Conservation (phyloP, 2,888 invertebrate genomes). For the Craniophora ligustri region DNA sequence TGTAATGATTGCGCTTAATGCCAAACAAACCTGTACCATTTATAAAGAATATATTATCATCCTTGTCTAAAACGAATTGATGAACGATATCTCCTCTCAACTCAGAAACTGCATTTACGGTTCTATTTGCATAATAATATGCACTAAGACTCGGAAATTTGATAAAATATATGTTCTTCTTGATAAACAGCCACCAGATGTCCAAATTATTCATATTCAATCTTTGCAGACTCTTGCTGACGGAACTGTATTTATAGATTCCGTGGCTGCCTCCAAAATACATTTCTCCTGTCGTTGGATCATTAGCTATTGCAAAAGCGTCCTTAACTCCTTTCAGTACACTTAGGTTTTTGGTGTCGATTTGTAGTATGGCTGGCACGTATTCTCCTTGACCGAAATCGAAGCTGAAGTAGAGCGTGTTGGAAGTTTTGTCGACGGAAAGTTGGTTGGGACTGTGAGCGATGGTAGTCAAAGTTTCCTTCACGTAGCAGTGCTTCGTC, state of each 20-base stretch:
- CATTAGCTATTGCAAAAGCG: conserved; percentile 75
- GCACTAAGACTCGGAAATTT: conserved; percentile 76
- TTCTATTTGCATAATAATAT: conserved; percentile 69
- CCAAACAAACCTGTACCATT: conserved; percentile 76
- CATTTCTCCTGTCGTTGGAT: conserved; percentile 62
- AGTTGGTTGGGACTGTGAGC: conserved; percentile 79
- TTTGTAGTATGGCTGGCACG: conserved; percentile 68
- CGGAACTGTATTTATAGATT: conserved; percentile 73
- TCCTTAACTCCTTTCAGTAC: conserved; percentile 78
- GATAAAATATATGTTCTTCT: conserved; percentile 71
- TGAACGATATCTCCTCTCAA: conserved; percentile 65
- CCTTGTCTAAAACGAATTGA: conserved; percentile 75
- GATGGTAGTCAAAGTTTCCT: conserved; percentile 69
- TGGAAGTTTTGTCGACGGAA: conserved; percentile 68
- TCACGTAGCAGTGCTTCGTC: conserved; percentile 69
- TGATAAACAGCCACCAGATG: conserved; percentile 78
- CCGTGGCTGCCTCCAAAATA: conserved; percentile 81
- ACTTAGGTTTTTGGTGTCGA: conserved; percentile 69
- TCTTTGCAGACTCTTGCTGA: conserved; percentile 61
- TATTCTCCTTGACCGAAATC: conserved; percentile 79
- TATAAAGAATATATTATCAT: conserved; percentile 73
- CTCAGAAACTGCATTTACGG: conserved; percentile 57
- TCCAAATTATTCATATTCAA: conserved; percentile 71
- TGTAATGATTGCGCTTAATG: conserved; percentile 55
- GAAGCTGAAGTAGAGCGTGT: conserved; percentile 78